phyloP scores from a whole-genome alignment of 2,888 invertebrate genomes.

The Drosophila cognata region DNA sequence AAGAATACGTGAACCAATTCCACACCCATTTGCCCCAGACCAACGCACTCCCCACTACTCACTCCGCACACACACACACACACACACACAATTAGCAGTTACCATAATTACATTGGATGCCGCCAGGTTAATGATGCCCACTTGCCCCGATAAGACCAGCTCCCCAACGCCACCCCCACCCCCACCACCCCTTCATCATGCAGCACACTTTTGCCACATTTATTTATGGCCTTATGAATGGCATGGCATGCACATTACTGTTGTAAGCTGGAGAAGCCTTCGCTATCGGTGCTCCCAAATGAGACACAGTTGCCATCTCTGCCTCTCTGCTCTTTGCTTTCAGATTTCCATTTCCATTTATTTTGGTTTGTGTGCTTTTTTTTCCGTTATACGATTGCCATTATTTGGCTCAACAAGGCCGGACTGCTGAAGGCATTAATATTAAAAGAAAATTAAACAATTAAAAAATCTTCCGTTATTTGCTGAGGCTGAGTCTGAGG shows the following conservation, averaged over 20 bases:
- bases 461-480: slow-evolving; percentile 46
- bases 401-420: slow-evolving; percentile 37
- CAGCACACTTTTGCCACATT: slow-evolving; percentile 13
- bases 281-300: slow-evolving; percentile 51
- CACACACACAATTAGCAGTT: slow-evolving; percentile 69
- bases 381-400: neutral
- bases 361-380: neutral
- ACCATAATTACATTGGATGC: slow-evolving; percentile 64
- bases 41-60: neutral
- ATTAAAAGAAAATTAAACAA: slow-evolving; percentile 69
- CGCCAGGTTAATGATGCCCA: slow-evolving; percentile 70
- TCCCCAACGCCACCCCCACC: neutral
- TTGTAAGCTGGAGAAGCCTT: slow-evolving; percentile 27
- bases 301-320: slow-evolving; percentile 32
- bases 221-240: slow-evolving; percentile 61
- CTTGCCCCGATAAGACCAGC: slow-evolving; percentile 63
- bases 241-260: slow-evolving; percentile 47
- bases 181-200: neutral
- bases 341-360: slow-evolving; percentile 17
- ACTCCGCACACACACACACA: neutral
- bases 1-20: slow-evolving; percentile 13
- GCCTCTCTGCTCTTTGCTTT: slow-evolving; percentile 23
- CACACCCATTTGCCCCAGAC: neutral
- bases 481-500: slow-evolving; percentile 15
- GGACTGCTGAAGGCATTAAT: slow-evolving; percentile 23